These are phyloP conservation scores for Silurus meridionalis DNA, from an alignment of 2,113 vertebrate genomes.

Conservation along the genomic window DNA sequence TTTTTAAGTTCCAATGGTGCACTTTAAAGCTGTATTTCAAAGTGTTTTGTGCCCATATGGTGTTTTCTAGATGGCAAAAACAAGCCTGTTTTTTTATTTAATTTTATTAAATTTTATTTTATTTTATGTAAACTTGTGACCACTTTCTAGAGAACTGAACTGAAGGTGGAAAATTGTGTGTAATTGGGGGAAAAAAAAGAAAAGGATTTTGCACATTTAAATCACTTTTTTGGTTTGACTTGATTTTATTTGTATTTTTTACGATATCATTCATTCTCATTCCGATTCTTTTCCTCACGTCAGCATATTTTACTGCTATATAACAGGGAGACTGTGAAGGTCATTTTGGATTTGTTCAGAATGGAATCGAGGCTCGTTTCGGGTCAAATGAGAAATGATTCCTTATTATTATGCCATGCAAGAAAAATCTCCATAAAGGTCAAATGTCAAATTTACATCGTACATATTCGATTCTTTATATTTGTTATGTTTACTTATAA, in stretches of 20 bases:
- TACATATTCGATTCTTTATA: background rate
- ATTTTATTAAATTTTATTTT: constrained; percentile 8
- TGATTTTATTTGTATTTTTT: background rate
- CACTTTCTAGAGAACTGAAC: background rate
- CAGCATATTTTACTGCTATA: background rate
- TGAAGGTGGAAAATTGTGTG: background rate
- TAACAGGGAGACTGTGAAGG: too few relatives aligned
- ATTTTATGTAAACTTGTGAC: background rate
- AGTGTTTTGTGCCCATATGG: constrained; percentile 40
- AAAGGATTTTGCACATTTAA: constrained; percentile 2
- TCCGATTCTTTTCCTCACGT: background rate
- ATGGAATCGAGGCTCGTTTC: too few relatives aligned
- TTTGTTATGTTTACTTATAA: background rate
- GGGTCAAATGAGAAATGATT: too few relatives aligned
- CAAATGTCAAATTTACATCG: too few relatives aligned
- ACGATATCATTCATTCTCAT: background rate
- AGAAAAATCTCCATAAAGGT: too few relatives aligned
- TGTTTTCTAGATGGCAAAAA: constrained; percentile 28
- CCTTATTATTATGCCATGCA: too few relatives aligned
- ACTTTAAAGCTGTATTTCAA: constrained; percentile 46
- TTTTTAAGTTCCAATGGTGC: constrained; percentile 35
- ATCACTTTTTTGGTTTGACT: background rate
- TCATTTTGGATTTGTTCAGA: too few relatives aligned
- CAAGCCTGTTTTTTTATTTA: background rate
- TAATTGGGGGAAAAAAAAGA: background rate